Percentiles rank a stretch among this genome's conserved stretches.
Conservation (phyloP, 2,888 invertebrate species). For the Pelosia muscerda region DNA sequence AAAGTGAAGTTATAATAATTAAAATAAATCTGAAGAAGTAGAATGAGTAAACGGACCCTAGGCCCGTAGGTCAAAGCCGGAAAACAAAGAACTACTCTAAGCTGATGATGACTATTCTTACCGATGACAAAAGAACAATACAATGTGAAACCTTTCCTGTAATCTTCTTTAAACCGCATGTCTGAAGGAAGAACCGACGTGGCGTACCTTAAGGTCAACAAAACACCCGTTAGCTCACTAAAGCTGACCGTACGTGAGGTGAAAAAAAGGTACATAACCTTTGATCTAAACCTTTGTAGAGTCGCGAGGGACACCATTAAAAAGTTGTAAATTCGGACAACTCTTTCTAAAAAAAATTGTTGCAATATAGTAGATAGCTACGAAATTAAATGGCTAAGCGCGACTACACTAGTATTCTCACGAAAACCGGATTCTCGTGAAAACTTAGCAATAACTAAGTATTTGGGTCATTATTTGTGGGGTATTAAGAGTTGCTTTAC, state of each 20-base stretch:
- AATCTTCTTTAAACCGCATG: background rate
- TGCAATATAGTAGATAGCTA: background rate
- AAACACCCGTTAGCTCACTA: constrained; percentile 20
- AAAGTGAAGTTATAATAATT: no score
- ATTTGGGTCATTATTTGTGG: no score
- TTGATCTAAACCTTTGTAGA: constrained; percentile 24
- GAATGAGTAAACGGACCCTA: background rate
- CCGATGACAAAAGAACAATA: background rate
- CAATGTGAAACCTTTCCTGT: background rate
- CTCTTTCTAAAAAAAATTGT: background rate
- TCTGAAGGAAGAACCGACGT: constrained; percentile 11
- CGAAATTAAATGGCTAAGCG: no score
- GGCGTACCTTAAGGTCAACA: constrained; percentile 9
- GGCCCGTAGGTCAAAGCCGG: background rate
- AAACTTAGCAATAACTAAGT: no score
- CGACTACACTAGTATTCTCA: no score
- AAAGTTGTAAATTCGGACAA: constrained; percentile 9
- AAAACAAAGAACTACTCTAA: background rate
- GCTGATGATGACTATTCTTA: background rate
- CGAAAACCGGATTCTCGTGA: no score
- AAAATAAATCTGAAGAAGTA: background rate
- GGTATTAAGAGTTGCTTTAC: no score
- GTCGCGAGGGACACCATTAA: background rate
- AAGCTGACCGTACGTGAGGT: constrained; percentile 28
- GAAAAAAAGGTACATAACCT: constrained; percentile 24